These are phyloP conservation scores for Netelia inedita DNA, from an alignment of 2,888 invertebrate genomes.

Conservation along the genomic window DNA sequence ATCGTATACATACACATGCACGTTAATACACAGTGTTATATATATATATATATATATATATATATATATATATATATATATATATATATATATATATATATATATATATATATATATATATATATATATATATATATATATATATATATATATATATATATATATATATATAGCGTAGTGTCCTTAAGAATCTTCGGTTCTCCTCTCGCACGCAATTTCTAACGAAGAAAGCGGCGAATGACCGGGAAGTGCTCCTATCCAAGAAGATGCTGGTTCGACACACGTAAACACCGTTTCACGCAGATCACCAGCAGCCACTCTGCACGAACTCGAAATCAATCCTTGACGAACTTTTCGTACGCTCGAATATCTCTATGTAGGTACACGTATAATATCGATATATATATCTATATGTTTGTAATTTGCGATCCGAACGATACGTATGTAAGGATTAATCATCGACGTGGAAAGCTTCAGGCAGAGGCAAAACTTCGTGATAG, in stretches of 20 bases:
- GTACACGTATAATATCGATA: not conserved
- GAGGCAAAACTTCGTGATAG: not conserved
- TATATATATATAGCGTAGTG: not conserved
- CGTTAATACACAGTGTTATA: not conserved
- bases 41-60: too few relatives aligned
- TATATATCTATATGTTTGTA: not conserved
- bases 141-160: too few relatives aligned
- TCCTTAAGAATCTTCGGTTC: not conserved
- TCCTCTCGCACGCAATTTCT: not conserved
- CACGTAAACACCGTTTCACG: not conserved
- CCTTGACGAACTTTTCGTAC: not conserved
- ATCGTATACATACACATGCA: not conserved
- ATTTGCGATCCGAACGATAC: not conserved
- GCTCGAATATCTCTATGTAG: not conserved
- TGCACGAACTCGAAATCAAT: not conserved
- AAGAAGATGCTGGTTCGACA: not conserved
- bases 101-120: not conserved
- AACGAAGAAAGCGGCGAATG: not conserved
- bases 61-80: too few relatives aligned
- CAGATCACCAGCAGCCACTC: not conserved
- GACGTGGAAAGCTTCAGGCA: not conserved
- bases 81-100: too few relatives aligned
- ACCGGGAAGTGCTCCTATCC: not conserved
- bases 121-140: too few relatives aligned
- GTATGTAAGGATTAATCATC: not conserved